Base-by-base conservation (phyloP, 2,888 invertebrate species). In the Chymomyza caudatula region DNA sequence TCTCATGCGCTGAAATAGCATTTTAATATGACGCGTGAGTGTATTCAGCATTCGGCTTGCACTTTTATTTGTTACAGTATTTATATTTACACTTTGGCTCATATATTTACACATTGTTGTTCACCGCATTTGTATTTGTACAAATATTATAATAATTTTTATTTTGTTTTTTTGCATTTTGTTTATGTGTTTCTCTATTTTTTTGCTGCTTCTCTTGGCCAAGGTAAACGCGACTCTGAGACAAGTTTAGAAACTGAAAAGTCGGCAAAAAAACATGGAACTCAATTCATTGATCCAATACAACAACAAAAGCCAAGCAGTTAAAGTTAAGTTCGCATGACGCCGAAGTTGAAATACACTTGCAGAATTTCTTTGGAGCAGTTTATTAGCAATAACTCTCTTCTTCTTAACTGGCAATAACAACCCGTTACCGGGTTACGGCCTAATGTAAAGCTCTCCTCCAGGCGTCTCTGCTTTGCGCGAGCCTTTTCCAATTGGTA, bases 161-260 rank as follows among this genome's bases (percentile, higher is more conserved):
- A 51, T 44, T 51, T 42, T 44, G 11, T 47, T 65, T 63, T 47
- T 56, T 56, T 47, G 60, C 17, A 59, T 55, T 52, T 55, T 42
- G 4, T 29, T 29, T 43, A 44, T 44, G 15, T 55, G 52, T 55
- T 22, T 52, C 42, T 19, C 43, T 66, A 20, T 19, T 52, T 52
- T 63, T 74, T 73, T 73, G 67, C 29, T 20, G 63, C 56, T 61
- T 71, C 69, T 62, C 51, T 77, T 79, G 57, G 71, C 67, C 80
- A 80, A 80, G 80, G 80, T 78, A 68, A 80, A 55, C 69, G 55
- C 11, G 56, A n/a, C 54, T 15, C 22, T 51, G 19, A 56, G 17
- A 15, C 15, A 55, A 55, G 29, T 37, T 37, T 37, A 37, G 29
- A 37, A 37, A 37, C 17, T 44, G 17, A 37, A 23, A 44, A 43